Conservation (phyloP, 2,888 invertebrate species). For the Tanaodytes sp. region DNA sequence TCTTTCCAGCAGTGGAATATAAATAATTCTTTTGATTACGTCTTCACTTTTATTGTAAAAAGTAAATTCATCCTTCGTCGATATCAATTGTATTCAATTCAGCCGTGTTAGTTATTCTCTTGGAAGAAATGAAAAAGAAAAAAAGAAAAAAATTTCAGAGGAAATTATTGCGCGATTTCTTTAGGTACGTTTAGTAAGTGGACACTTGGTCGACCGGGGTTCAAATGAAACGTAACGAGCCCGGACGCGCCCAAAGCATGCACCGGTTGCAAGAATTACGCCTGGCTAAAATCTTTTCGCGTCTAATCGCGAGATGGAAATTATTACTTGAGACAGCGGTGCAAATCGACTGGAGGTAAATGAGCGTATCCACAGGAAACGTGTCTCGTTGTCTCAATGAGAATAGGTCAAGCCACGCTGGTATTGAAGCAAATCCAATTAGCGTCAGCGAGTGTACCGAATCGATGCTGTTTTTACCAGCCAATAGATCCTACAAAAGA, state of each 20-base stretch:
- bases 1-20: too few relatives aligned
- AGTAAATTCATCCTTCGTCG: too few relatives aligned
- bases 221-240: too few relatives aligned
- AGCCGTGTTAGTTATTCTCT: too few relatives aligned
- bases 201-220: too few relatives aligned
- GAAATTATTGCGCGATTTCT: too few relatives aligned
- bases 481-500: constrained; percentile 34
- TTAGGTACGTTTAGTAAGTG: too few relatives aligned
- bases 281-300: constrained; percentile 29
- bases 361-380: constrained; percentile 43
- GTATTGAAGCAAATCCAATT: constrained; percentile 63
- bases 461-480: constrained; percentile 48
- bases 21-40: too few relatives aligned
- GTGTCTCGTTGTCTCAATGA: constrained; percentile 47
- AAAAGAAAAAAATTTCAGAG: too few relatives aligned
- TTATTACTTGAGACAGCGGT: constrained; percentile 40
- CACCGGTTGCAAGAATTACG: constrained; percentile 37
- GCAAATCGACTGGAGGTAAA: constrained; percentile 35
- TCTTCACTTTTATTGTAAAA: too few relatives aligned
- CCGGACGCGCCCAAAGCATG: background rate
- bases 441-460: constrained; percentile 51
- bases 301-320: constrained; percentile 39
- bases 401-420: constrained; percentile 53
- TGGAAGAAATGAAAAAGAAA: too few relatives aligned
- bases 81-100: too few relatives aligned